Conservation (phyloP, 2,888 invertebrate genomes). For the Tiliacea citrago region DNA sequence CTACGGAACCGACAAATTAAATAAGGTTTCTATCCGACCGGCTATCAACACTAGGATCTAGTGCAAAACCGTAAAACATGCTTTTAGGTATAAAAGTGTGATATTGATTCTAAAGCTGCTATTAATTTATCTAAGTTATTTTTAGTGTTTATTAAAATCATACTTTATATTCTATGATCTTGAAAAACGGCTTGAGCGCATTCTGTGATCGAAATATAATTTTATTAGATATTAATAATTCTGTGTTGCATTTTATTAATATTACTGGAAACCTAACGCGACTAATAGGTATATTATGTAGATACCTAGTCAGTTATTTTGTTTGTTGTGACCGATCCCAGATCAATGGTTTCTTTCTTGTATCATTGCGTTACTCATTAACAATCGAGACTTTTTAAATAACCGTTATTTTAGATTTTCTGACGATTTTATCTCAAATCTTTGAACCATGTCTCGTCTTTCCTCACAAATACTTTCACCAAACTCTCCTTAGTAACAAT, state of each 20-base stretch:
- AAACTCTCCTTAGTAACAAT: slow-evolving; percentile 29
- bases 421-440: neutral
- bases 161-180: slow-evolving; percentile 59
- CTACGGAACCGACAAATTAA: slow-evolving; percentile 15
- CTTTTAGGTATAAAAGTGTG: slow-evolving; percentile 51
- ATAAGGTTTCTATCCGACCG: neutral
- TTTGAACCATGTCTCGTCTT: neutral
- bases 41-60: slow-evolving; percentile 30
- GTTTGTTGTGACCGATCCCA: neutral
- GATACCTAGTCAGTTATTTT: neutral
- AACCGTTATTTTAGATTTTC: too few species aligned
- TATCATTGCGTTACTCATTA: too few species aligned
- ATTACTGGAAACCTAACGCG: slow-evolving; percentile 2
- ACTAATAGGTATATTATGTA: neutral
- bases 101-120: slow-evolving; percentile 50
- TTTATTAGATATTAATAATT: slow-evolving; percentile 40
- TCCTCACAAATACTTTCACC: neutral
- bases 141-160: slow-evolving; percentile 58
- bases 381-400: too few species aligned
- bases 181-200: slow-evolving; percentile 28
- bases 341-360: neutral
- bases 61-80: slow-evolving; percentile 56
- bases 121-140: slow-evolving; percentile 58
- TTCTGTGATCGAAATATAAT: slow-evolving; percentile 34
- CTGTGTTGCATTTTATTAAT: neutral